A percentile compares a stretch with the other conserved stretches of the same genome.
These are phyloP conservation scores for Anthrax anthrax DNA, from an alignment of 2,888 invertebrate genomes.

Conservation along the genomic window DNA sequence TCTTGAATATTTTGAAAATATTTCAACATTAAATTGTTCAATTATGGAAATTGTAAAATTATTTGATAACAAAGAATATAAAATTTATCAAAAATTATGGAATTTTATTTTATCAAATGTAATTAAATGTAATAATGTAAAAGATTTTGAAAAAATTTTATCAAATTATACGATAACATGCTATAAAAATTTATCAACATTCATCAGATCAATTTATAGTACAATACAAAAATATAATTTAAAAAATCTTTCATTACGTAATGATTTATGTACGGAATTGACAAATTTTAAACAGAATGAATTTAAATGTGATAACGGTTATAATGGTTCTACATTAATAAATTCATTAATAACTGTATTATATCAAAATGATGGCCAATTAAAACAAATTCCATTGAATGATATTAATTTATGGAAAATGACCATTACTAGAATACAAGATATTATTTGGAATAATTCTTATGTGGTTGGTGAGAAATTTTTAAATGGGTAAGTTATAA, in stretches of 20 bases:
- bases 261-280: slow-evolving; percentile 11
- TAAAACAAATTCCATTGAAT: slow-evolving; percentile 24
- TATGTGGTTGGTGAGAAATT: slow-evolving; percentile 12
- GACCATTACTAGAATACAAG: slow-evolving; percentile 25
- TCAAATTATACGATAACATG: slow-evolving; percentile 16
- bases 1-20: slow-evolving; percentile 17
- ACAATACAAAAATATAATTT: slow-evolving; percentile 16
- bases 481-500: slow-evolving; percentile 14
- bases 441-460: slow-evolving; percentile 42
- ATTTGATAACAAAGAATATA: slow-evolving; percentile 14
- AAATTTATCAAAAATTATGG: slow-evolving; percentile 15
- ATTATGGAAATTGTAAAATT: slow-evolving; percentile 19
- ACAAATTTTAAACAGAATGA: slow-evolving; percentile 10
- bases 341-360: slow-evolving; percentile 18
- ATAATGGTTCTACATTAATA: slow-evolving; percentile 23
- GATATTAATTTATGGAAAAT: slow-evolving; percentile 24
- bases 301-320: slow-evolving; percentile 18
- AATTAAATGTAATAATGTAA: slow-evolving; percentile 1
- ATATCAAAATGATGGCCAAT: slow-evolving; percentile 21
- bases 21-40: slow-evolving; percentile 17
- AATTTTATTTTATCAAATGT: slow-evolving; percentile 11
- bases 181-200: slow-evolving; percentile 23
- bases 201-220: slow-evolving; percentile 16
- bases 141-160: slow-evolving; percentile 14
- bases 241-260: slow-evolving; percentile 20